Base-by-base conservation (phyloP, 1,140 invertebrate genomes). In the Platyscapa corneri region DNA sequence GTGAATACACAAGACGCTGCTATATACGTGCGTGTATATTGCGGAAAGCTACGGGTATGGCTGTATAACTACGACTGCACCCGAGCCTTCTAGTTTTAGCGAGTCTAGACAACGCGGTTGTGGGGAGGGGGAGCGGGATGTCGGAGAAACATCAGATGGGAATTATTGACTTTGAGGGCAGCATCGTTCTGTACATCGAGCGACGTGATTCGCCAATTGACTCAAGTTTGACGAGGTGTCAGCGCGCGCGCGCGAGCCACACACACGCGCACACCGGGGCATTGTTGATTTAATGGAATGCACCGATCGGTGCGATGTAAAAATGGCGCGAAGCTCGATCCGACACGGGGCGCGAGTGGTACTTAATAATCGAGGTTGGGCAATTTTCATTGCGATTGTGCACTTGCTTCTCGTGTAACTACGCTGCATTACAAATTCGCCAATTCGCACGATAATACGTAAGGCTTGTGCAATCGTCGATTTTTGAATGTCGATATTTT, bases 141-240 rank as follows among this genome's bases (percentile, higher is more conserved):
- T 3, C n/a, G 12, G 56, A 75, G 64, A 12, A 53, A 85, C 32
- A 85, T 85, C 65, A 70, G 74, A 78, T 83, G 79, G 64, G 75
- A 86, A 86, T 86, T 86, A 86, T 86, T 86, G 80, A 86, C 85
- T 86, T 83, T 82, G 79, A 53, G 53, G 18, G 65, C n/a, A 10
- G 65, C n/a, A 34, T 60, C 23, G 20, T 82, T 42, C 46, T 75
- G n/a, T 53, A 42, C n/a, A 32, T 76, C n/a, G 64, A 49, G 20
- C 37, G 6, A 67, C 74, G 79, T 82, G 79, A 82, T 82, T 86
- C 42, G 32, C 79, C 79, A 82, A 82, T 72, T 82, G 82, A 74
- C 60, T 53, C 27, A 56, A 20, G 60, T 23, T 32, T 67, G 60
- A 72, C 32, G 78, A 80, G 84, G 84, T 85, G 84, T 81, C 78